Evolutionary conservation across 2,113 vertebrate genomes (phyloP).

Genomic region (Bos javanicus): DNA sequence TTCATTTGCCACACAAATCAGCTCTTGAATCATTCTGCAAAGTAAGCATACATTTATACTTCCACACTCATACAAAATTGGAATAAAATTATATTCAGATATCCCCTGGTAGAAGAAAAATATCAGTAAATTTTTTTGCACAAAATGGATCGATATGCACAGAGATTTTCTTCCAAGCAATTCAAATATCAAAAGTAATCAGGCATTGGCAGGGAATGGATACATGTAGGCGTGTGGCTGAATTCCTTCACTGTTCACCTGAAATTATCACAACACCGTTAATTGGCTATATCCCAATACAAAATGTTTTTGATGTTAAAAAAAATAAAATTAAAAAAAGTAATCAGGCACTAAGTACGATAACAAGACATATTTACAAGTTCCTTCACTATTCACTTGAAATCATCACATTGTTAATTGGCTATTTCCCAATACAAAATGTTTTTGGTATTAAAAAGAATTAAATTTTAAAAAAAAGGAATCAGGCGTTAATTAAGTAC

Average conservation of each 20-base stretch:
- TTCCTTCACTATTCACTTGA: background rate
- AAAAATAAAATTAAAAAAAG: background rate
- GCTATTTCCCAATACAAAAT: background rate
- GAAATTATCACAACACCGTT: background rate
- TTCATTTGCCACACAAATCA: rapidly evolving
- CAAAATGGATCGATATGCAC: background rate
- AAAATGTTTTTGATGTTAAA: background rate
- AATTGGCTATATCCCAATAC: background rate
- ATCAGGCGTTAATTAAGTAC: background rate
- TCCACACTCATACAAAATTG: background rate
- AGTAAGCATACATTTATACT: background rate
- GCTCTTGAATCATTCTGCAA: background rate
- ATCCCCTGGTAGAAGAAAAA: background rate
- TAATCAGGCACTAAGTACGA: background rate
- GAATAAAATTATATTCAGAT: background rate
- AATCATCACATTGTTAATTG: background rate
- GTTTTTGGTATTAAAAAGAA: background rate
- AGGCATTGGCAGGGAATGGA: background rate
- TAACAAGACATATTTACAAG: background rate
- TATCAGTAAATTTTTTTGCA: background rate
- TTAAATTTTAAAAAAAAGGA: background rate
- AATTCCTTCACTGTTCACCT: background rate
- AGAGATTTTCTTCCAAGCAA: background rate
- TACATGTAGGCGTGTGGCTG: background rate
- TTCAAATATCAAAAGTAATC: background rate